Conservation (phyloP, 2,113 vertebrate species). For the Lepus europaeus region DNA sequence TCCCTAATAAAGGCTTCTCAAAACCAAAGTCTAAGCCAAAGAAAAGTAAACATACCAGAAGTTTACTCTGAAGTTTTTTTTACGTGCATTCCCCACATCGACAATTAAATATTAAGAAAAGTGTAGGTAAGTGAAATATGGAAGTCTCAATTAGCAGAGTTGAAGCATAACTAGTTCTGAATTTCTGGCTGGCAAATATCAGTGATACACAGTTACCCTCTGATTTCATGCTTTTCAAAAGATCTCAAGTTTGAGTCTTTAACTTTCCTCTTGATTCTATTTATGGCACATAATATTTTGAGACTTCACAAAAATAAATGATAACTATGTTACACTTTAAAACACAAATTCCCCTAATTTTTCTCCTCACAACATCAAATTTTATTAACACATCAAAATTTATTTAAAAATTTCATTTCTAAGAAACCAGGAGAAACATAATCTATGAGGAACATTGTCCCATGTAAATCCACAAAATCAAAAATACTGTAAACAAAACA, state of each 20-base stretch:
- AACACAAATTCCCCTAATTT: neutral
- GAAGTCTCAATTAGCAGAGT: neutral
- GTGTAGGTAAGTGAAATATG: neutral
- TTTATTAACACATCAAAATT: constrained; percentile 1
- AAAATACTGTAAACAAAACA: constrained; percentile 40
- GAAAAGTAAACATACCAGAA: neutral
- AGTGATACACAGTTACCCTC: neutral
- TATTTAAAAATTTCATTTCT: constrained; percentile 26
- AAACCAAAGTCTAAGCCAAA: constrained; percentile 1
- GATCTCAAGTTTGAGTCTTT: neutral
- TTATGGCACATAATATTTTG: constrained; percentile 8
- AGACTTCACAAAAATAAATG: neutral
- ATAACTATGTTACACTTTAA: constrained; percentile 21
- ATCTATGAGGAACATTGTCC: neutral
- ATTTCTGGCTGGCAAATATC: constrained; percentile 2
- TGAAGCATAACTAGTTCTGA: neutral
- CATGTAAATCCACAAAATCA: constrained; percentile 8
- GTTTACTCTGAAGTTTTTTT: neutral
- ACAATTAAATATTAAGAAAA: neutral
- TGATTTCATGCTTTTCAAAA: neutral
- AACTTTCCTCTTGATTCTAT: neutral
- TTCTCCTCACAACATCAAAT: constrained; percentile 1
- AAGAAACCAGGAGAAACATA: constrained; percentile 18
- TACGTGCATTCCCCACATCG: neutral
- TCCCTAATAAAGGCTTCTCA: neutral